These are phyloP conservation scores for Trachurus trachurus DNA, from an alignment of 2,797 vertebrate species.

Conservation along the genomic window DNA sequence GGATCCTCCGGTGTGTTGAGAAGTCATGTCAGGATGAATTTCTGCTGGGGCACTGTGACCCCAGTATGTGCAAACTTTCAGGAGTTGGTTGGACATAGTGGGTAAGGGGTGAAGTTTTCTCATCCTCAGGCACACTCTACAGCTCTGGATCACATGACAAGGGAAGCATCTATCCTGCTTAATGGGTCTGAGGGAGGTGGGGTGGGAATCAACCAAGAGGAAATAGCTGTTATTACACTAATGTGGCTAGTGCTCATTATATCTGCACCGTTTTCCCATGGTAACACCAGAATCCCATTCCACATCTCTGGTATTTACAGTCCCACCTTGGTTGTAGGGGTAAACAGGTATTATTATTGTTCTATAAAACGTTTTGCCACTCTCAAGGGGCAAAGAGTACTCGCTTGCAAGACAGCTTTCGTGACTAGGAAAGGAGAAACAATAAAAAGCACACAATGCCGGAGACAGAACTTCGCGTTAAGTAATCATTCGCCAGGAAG, in stretches of 20 bases:
- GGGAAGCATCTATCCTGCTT: slow-evolving; percentile 22
- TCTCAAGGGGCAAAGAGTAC: not conserved
- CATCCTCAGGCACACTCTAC: slow-evolving; percentile 47
- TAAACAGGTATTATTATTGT: slow-evolving; percentile 50
- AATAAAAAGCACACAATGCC: slow-evolving; percentile 53
- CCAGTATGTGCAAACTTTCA: slow-evolving; percentile 3
- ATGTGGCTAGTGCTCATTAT: slow-evolving; percentile 40
- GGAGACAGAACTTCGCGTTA: slow-evolving; percentile 46
- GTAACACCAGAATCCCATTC: slow-evolving; percentile 32
- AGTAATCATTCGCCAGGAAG: slow-evolving; percentile 58
- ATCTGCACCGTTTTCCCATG: slow-evolving; percentile 36
- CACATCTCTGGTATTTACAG: slow-evolving; percentile 26
- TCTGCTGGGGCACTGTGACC: slow-evolving; percentile 30
- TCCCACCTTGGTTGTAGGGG: slow-evolving; percentile 19
- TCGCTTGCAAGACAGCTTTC: slow-evolving; percentile 35
- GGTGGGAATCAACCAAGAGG: slow-evolving; percentile 56
- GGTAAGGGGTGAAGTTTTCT: slow-evolving; percentile 27
- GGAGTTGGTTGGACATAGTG: not conserved
- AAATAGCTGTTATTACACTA: slow-evolving; percentile 62
- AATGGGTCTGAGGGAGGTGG: slow-evolving; percentile 29
- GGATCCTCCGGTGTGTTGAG: slow-evolving; percentile 56
- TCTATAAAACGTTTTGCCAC: slow-evolving; percentile 45
- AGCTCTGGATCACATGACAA: slow-evolving; percentile 57
- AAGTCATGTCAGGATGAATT: slow-evolving; percentile 48
- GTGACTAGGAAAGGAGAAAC: slow-evolving; percentile 30